Evolutionary conservation across 2,113 vertebrate genomes (phyloP).

Genomic region (Egretta garzetta): DNA sequence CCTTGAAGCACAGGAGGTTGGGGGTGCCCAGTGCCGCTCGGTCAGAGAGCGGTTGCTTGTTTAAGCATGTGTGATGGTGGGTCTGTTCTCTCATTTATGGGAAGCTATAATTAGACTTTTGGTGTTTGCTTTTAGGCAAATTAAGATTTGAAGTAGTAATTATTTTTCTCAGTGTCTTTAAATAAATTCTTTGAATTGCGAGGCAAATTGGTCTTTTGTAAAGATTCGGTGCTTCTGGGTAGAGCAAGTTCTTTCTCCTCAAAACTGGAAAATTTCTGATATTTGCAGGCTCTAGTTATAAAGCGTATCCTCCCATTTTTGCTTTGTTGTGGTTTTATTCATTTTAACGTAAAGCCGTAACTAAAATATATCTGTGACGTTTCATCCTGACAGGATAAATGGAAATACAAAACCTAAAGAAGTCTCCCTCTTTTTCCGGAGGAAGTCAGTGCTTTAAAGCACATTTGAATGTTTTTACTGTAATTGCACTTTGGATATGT

Average conservation of each 20-base stretch:
- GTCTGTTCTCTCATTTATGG: constrained; percentile 22
- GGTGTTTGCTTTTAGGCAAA: constrained; percentile 68
- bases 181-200: constrained; percentile 49
- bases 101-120: constrained; percentile 54
- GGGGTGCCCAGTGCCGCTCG: accelerated
- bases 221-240: constrained; percentile 5
- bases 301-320: constrained; percentile 23
- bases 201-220: constrained; percentile 56
- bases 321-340: constrained; percentile 60
- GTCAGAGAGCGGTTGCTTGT: not conserved
- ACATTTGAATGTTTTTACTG: constrained; percentile 24
- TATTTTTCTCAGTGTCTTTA: constrained; percentile 52
- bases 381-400: constrained; percentile 55
- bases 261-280: constrained; percentile 19
- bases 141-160: constrained; percentile 64
- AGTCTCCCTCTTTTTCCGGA: not conserved
- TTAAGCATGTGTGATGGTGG: not conserved
- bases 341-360: constrained; percentile 58
- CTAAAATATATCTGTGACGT: constrained; percentile 55
- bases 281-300: constrained; percentile 11
- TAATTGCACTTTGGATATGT: constrained; percentile 41
- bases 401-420: constrained; percentile 16
- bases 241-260: constrained; percentile 21
- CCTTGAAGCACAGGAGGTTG: not conserved
- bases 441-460: constrained; percentile 22